Evolutionary conservation across 1,140 invertebrate genomes (phyloP).

Genomic region (Globodera ellingtonae): DNA sequence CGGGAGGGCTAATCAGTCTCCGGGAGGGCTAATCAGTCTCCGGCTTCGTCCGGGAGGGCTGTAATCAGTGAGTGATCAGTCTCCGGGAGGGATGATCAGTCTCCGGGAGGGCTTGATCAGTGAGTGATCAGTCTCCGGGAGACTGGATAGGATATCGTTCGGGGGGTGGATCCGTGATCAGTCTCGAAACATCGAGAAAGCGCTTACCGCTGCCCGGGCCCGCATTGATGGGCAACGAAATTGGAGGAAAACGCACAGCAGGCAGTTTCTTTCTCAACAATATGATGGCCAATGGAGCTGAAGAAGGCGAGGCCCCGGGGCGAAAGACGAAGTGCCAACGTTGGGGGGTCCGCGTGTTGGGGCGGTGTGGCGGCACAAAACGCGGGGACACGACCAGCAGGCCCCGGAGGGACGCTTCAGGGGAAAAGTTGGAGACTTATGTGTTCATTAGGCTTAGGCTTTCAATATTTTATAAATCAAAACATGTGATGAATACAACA

Average conservation of each 20-base stretch:
- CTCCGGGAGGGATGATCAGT: neutral
- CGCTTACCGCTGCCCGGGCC: constrained; percentile 53
- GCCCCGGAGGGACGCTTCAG: no score
- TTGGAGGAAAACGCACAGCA: constrained; percentile 50
- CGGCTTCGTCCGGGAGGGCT: no score
- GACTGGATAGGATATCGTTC: no score
- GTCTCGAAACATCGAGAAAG: constrained; percentile 1
- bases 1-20: no score
- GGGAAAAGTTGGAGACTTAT: no score
- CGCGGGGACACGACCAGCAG: neutral
- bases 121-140: no score
- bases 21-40: no score
- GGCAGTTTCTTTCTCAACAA: constrained; percentile 58
- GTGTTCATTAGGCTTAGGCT: no score
- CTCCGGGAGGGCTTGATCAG: neutral
- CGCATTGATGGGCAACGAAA: constrained; percentile 51
- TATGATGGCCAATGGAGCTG: constrained; percentile 53
- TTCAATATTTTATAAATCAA: no score
- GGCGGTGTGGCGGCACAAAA: neutral
- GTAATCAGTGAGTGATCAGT: no score
- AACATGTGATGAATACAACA: no score
- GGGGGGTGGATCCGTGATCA: no score
- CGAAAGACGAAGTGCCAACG: constrained; percentile 33
- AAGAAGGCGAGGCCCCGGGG: constrained; percentile 45
- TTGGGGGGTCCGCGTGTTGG: constrained; percentile 14